These are phyloP conservation scores for Heteractis magnifica DNA, from an alignment of 92 coral and sea anemone genomes.

Conservation along the genomic window DNA sequence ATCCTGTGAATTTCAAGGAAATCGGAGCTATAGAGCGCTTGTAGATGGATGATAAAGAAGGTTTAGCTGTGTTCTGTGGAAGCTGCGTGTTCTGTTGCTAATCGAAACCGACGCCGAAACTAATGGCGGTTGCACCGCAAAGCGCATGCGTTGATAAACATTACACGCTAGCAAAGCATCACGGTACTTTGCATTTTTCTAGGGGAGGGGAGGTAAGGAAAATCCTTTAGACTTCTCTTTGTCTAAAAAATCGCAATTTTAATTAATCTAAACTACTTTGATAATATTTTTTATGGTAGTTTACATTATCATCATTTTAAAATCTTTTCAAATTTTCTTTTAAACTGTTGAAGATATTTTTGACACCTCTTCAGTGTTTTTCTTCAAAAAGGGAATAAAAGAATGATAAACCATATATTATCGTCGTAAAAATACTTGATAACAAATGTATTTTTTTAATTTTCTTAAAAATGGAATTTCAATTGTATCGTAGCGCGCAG, in stretches of 20 bases:
- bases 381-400: too few relatives aligned
- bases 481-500: constrained; percentile 14
- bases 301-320: too few relatives aligned
- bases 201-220: constrained; percentile 5
- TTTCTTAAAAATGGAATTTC: too few relatives aligned
- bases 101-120: constrained; percentile 43
- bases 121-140: constrained; percentile 30
- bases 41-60: background rate
- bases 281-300: too few relatives aligned
- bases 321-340: too few relatives aligned
- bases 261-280: background rate
- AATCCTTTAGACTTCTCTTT: background rate
- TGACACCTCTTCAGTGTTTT: too few relatives aligned
- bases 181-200: background rate
- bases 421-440: too few relatives aligned
- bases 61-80: background rate
- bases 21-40: constrained; percentile 3
- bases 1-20: constrained; percentile 5
- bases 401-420: too few relatives aligned
- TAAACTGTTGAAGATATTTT: too few relatives aligned
- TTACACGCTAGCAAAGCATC: constrained; percentile 12
- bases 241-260: background rate
- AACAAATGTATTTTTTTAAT: too few relatives aligned
- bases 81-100: constrained; percentile 2
- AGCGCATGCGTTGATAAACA: constrained; percentile 50